phyloP scores from a whole-genome alignment of 2,113 vertebrate species.

The Callionymus lyra region DNA sequence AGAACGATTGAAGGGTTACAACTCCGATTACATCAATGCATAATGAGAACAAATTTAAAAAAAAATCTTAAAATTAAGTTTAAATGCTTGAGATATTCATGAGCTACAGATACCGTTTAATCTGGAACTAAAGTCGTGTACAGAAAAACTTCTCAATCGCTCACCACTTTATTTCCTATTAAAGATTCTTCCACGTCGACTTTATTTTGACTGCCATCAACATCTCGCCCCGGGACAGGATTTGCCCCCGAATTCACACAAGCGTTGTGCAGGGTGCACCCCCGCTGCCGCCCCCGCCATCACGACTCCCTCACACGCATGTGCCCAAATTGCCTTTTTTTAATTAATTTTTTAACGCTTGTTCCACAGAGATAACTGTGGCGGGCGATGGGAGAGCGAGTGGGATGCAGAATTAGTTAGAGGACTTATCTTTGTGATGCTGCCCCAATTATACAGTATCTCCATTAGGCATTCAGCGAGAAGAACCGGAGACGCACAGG shows the following conservation, averaged over 20 bases:
- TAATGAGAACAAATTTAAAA: too few species aligned
- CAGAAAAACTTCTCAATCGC: conserved; percentile 18
- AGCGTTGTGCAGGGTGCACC: conserved; percentile 6
- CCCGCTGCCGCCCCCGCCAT: neutral
- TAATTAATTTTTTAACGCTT: too few species aligned
- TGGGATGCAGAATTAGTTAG: conserved; percentile 18
- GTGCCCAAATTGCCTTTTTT: conserved; percentile 28
- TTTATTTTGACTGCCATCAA: conserved; percentile 48
- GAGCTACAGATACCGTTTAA: too few species aligned
- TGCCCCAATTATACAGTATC: conserved; percentile 57
- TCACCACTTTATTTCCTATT: neutral
- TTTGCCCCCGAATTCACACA: conserved; percentile 46
- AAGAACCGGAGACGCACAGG: conserved; percentile 24
- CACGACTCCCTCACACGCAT: conserved; percentile 4
- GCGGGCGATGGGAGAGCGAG: conserved; percentile 20
- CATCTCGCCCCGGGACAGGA: conserved; percentile 46
- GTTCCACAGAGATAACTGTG: conserved; percentile 54
- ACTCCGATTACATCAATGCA: too few species aligned
- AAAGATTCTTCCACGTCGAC: too few species aligned
- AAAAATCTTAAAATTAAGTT: too few species aligned
- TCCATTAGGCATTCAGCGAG: conserved; percentile 49
- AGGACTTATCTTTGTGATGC: conserved; percentile 53
- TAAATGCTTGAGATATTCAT: too few species aligned
- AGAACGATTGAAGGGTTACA: too few species aligned
- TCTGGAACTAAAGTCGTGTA: too few species aligned